These are phyloP conservation scores for Xestia c-nigrum DNA, from an alignment of 2,888 invertebrate genomes.

Conservation along the genomic window DNA sequence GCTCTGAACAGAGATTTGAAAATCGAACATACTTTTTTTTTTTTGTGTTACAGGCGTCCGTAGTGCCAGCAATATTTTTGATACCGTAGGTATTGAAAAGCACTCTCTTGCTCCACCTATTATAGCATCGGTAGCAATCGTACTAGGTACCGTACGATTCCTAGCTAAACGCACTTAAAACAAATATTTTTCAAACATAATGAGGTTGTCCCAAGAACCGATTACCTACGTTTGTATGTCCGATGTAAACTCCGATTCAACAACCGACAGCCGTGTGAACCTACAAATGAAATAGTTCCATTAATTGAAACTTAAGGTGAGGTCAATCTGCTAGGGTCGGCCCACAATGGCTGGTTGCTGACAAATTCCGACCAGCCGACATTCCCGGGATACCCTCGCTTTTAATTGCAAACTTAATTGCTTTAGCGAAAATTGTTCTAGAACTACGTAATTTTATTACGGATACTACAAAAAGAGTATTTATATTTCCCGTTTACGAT, in stretches of 20 bases:
- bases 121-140: too few relatives aligned
- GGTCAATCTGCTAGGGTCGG: slow-evolving; percentile 73
- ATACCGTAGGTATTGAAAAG: background rate
- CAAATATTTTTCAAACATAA: slow-evolving; percentile 21
- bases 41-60: background rate
- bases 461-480: slow-evolving; percentile 67
- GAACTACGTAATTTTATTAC: slow-evolving; percentile 69
- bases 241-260: slow-evolving; percentile 53
- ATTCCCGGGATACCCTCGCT: slow-evolving; percentile 73
- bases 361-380: slow-evolving; percentile 72
- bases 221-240: slow-evolving; percentile 28
- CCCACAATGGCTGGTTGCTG: slow-evolving; percentile 62
- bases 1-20: background rate
- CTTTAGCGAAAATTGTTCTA: slow-evolving; percentile 75
- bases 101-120: background rate
- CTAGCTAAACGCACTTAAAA: background rate
- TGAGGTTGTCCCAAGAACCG: slow-evolving; percentile 19
- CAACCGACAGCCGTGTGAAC: slow-evolving; percentile 54
- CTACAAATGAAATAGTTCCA: slow-evolving; percentile 62
- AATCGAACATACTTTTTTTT: background rate
- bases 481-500: slow-evolving; percentile 71
- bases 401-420: slow-evolving; percentile 84
- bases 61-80: background rate
- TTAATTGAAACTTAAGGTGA: slow-evolving; percentile 67
- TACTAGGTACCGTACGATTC: background rate